Evolutionary conservation across 1,140 invertebrate species (phyloP).

Genomic region (Drosophila azteca): DNA sequence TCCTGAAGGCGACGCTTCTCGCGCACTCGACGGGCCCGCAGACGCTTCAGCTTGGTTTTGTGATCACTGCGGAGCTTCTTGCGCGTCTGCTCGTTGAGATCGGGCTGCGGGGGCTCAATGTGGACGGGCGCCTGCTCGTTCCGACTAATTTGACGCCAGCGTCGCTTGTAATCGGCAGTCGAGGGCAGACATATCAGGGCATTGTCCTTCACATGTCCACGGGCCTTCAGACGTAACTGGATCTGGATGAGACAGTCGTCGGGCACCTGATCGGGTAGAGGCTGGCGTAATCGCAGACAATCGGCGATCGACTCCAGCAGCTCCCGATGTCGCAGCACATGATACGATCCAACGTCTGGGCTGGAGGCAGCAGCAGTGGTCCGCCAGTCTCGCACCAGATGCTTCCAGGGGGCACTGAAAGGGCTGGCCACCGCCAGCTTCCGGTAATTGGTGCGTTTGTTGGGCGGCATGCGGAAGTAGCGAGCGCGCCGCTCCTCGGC

Average conservation of each 20-base stretch:
- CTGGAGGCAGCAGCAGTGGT: slow-evolving; percentile 32
- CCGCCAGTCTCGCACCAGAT: slow-evolving; percentile 89
- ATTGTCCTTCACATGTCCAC: slow-evolving; percentile 85
- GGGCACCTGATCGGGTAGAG: slow-evolving; percentile 37
- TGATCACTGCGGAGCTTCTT: slow-evolving; percentile 86
- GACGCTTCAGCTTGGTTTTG: slow-evolving; percentile 85
- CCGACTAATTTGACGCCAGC: slow-evolving; percentile 82
- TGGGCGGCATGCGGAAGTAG: slow-evolving; percentile 91
- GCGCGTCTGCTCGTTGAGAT: slow-evolving; percentile 86
- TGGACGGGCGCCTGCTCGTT: slow-evolving; percentile 80
- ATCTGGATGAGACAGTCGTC: slow-evolving; percentile 85
- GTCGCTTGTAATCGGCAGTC: slow-evolving; percentile 84
- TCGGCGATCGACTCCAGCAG: slow-evolving; percentile 73
- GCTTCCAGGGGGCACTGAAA: slow-evolving; percentile 90
- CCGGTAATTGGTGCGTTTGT: slow-evolving; percentile 92
- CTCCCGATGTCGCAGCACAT: slow-evolving; percentile 85
- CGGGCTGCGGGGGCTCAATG: slow-evolving; percentile 86
- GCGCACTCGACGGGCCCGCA: slow-evolving; percentile 85
- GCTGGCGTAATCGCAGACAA: slow-evolving; percentile 68
- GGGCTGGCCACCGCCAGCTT: slow-evolving; percentile 91
- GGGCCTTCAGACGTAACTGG: slow-evolving; percentile 84
- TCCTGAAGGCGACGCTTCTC: slow-evolving; percentile 84
- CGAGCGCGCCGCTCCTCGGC: slow-evolving; percentile 84
- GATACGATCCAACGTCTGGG: slow-evolving; percentile 72
- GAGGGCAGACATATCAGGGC: slow-evolving; percentile 88